Evolutionary conservation across 2,888 invertebrate genomes (phyloP).

Genomic region (Drosophila picticornis): DNA sequence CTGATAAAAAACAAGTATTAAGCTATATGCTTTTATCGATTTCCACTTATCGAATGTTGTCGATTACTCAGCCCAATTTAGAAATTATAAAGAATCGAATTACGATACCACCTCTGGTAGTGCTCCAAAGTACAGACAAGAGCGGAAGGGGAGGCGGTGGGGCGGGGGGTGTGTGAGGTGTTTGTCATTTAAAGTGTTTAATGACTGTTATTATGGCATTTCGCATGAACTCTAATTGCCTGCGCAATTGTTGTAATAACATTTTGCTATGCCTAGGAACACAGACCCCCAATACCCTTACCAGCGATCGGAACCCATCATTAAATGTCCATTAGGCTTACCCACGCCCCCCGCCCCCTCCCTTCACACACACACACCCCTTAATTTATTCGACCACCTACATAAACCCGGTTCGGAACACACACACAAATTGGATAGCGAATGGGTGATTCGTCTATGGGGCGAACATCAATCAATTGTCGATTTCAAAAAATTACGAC

Average conservation of each 20-base stretch:
- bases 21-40: not conserved
- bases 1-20: not conserved
- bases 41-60: not conserved
- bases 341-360: not conserved
- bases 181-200: not conserved
- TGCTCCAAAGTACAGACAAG: no score
- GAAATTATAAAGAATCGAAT: not conserved
- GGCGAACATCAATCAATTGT: conserved; percentile 52
- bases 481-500: conserved; percentile 31
- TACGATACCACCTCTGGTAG: not conserved
- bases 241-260: conserved; percentile 43
- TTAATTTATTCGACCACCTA: not conserved
- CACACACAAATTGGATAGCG: conserved; percentile 25
- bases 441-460: conserved; percentile 26
- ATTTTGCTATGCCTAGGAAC: conserved; percentile 5
- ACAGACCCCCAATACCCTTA: not conserved
- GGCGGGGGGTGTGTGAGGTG: no score
- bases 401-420: not conserved
- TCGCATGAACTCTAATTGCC: conserved; percentile 67
- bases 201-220: conserved; percentile 54
- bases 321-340: conserved; percentile 55
- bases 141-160: not conserved
- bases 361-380: not conserved
- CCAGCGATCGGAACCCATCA: conserved; percentile 34
- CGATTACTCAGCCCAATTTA: not conserved